phyloP scores from a whole-genome alignment of 2,888 invertebrate genomes.

The Griposia aprilina region DNA sequence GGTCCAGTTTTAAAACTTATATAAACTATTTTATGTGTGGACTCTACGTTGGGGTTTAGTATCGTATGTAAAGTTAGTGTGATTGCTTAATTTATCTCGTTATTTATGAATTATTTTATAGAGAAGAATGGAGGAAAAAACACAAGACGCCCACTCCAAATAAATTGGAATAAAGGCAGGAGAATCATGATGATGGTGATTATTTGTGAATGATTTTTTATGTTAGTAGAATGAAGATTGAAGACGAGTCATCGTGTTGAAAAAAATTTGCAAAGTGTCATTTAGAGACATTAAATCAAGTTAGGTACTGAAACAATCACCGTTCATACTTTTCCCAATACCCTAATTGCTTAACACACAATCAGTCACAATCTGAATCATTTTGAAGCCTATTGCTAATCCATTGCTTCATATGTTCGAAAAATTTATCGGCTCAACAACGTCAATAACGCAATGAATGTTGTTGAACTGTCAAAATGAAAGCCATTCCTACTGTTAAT shows the following conservation, averaged over 20 bases:
- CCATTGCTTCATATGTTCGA: too few species aligned
- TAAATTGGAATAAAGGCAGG: background rate
- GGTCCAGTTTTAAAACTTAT: slow-evolving; percentile 29
- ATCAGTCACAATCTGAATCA: too few species aligned
- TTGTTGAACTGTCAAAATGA: too few species aligned
- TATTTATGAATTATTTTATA: background rate
- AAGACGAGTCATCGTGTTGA: background rate
- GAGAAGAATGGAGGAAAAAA: background rate
- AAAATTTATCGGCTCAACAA: too few species aligned
- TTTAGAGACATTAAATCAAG: background rate
- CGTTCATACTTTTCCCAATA: background rate
- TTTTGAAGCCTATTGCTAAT: too few species aligned
- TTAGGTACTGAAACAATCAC: background rate
- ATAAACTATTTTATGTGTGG: slow-evolving; percentile 9
- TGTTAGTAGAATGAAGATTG: background rate
- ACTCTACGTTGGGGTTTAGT: background rate
- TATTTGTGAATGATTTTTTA: background rate
- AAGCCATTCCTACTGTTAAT: too few species aligned
- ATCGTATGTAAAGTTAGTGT: background rate
- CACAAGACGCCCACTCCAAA: background rate
- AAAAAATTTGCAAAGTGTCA: background rate
- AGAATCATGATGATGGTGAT: background rate
- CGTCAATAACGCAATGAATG: too few species aligned
- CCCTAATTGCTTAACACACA: too few species aligned
- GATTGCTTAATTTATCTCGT: background rate